Evolutionary conservation across 1,140 invertebrate species (phyloP).

Genomic region (Plutomurus gul): DNA sequence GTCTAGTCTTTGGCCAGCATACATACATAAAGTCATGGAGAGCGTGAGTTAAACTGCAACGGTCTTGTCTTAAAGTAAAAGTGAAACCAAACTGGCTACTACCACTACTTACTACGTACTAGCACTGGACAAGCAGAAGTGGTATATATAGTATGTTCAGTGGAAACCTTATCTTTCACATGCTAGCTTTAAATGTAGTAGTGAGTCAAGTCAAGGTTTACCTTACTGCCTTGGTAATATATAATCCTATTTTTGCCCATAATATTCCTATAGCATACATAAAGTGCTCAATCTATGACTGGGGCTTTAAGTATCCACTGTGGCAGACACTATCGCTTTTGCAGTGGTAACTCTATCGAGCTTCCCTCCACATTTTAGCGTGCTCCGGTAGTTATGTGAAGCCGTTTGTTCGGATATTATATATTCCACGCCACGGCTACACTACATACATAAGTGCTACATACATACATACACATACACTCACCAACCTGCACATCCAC

Average conservation of each 20-base stretch:
- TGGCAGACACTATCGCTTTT: too few relatives aligned
- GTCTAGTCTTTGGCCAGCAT: not conserved
- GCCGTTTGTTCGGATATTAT: too few relatives aligned
- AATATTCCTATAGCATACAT: constrained; percentile 5
- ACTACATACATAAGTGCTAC: too few relatives aligned
- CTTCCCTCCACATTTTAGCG: not conserved
- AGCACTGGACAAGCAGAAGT: too few relatives aligned
- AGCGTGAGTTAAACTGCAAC: not conserved
- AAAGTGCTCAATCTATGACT: constrained; percentile 11
- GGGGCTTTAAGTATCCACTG: not conserved
- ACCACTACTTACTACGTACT: too few relatives aligned
- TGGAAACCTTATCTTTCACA: not conserved
- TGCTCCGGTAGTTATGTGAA: too few relatives aligned
- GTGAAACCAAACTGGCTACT: not conserved
- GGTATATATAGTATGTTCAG: too few relatives aligned
- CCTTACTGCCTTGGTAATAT: not conserved
- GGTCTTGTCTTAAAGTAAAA: constrained; percentile 3
- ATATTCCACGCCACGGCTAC: too few relatives aligned
- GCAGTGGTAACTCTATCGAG: too few relatives aligned
- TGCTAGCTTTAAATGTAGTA: not conserved
- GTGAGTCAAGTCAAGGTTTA: not conserved
- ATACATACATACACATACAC: too few relatives aligned
- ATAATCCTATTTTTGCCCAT: not conserved
- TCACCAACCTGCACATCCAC: not conserved
- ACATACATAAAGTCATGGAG: not conserved